Evolutionary conservation across 1,140 invertebrate genomes (phyloP).

Genomic region (Drosophila prosaltans): DNA sequence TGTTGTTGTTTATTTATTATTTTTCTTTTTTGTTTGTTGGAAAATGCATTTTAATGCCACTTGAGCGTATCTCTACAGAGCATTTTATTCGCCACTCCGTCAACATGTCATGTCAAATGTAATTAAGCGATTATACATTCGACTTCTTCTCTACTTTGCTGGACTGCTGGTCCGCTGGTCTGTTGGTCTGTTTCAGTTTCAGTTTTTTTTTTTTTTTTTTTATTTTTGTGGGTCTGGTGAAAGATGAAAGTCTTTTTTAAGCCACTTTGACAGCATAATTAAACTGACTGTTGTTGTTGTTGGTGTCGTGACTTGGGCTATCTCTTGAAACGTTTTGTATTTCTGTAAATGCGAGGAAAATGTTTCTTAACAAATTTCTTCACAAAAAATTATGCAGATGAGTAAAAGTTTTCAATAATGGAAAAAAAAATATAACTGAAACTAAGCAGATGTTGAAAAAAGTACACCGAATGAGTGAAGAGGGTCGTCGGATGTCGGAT

Average conservation of each 20-base stretch:
- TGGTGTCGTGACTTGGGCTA: conserved; percentile 15
- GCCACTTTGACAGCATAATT: conserved; percentile 79
- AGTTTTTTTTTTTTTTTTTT: conserved; percentile 14
- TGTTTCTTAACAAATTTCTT: conserved; percentile 63
- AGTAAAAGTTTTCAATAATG: conserved; percentile 61
- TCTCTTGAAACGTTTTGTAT: conserved; percentile 40
- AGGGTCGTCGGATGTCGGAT: conserved; percentile 13
- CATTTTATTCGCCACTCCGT: conserved; percentile 70
- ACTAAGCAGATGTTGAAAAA: conserved; percentile 36
- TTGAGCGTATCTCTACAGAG: conserved; percentile 51
- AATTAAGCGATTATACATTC: conserved; percentile 80
- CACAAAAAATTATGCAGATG: conserved; percentile 64
- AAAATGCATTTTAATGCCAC: conserved; percentile 65
- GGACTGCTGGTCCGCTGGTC: conserved; percentile 36
- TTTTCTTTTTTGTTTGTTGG: conserved; percentile 15
- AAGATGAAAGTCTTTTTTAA: conserved; percentile 77
- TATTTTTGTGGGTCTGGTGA: conserved; percentile 46
- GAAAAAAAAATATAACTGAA: conserved; percentile 20
- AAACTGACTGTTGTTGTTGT: conserved; percentile 49
- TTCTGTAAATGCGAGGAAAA: conserved; percentile 60
- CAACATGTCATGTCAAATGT: conserved; percentile 77
- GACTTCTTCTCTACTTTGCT: conserved; percentile 55
- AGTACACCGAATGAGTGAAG: conserved; percentile 15
- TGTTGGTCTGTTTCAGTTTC: conserved; percentile 26
- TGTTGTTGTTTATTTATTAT: conserved; percentile 7